These are phyloP conservation scores for Mamestra brassicae DNA, from an alignment of 2,888 invertebrate genomes.

Conservation along the genomic window DNA sequence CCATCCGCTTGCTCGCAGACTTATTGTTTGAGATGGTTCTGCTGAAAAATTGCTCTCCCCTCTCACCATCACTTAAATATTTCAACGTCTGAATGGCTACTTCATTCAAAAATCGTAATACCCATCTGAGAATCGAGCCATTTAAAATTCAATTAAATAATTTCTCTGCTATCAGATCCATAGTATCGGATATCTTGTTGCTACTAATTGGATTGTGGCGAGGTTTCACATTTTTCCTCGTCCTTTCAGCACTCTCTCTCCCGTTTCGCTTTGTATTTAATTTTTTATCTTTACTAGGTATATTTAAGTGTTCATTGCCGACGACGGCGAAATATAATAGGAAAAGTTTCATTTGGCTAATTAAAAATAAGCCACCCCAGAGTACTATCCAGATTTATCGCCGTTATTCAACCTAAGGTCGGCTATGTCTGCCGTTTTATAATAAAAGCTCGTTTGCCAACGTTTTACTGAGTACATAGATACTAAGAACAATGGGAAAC, in stretches of 20 bases:
- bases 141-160: conserved; percentile 77
- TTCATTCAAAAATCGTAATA: conserved; percentile 52
- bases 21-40: conserved; percentile 84
- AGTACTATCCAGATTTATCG: conserved; percentile 85
- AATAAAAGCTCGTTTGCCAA: conserved; percentile 80
- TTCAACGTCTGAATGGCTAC: conserved; percentile 66
- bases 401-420: conserved; percentile 80
- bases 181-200: conserved; percentile 81
- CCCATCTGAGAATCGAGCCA: conserved; percentile 52
- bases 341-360: conserved; percentile 89
- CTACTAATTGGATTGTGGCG: conserved; percentile 85
- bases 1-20: conserved; percentile 80
- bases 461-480: conserved; percentile 75
- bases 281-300: conserved; percentile 81
- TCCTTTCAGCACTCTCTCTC: conserved; percentile 72
- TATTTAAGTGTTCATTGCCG: conserved; percentile 74
- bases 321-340: conserved; percentile 83
- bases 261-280: conserved; percentile 79
- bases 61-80: conserved; percentile 64
- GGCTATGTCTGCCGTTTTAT: conserved; percentile 76
- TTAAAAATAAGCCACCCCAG: conserved; percentile 87
- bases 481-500: conserved; percentile 78
- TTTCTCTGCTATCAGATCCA: conserved; percentile 77
- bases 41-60: conserved; percentile 81
- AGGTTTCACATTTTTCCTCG: conserved; percentile 79